Percentiles rank a stretch among this genome's conserved stretches.
Evolutionary conservation across 2,797 vertebrate genomes (phyloP).

Genomic region (Rhinichthys osculus): DNA sequence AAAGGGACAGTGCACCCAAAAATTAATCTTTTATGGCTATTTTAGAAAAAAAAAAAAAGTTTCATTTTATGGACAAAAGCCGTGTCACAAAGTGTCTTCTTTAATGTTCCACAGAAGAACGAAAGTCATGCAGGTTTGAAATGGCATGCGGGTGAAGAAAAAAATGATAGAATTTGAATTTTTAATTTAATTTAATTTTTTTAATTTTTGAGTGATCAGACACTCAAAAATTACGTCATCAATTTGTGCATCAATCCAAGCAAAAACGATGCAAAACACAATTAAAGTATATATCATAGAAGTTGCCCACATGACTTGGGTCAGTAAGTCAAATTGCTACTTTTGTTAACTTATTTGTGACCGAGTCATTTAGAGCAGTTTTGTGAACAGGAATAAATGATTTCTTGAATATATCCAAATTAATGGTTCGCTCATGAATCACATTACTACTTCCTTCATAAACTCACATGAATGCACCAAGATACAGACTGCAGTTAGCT

Average conservation of each 20-base stretch:
- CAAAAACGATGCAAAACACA: too few species aligned
- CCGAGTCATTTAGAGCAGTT: not conserved
- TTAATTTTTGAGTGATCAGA: not conserved
- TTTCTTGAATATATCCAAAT: not conserved
- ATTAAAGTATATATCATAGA: too few species aligned
- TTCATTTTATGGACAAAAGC: not conserved
- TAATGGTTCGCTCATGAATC: not conserved
- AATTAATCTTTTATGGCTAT: not conserved
- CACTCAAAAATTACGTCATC: too few species aligned
- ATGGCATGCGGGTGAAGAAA: not conserved
- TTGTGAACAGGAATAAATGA: not conserved
- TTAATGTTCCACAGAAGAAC: not conserved
- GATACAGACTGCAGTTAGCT: not conserved
- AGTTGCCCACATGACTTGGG: too few species aligned
- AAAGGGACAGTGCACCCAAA: not conserved
- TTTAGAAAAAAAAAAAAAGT: not conserved
- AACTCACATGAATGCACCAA: not conserved
- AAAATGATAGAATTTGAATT: accelerated
- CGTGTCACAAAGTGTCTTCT: not conserved
- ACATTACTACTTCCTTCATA: not conserved
- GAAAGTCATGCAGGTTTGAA: not conserved
- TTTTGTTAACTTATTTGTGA: too few species aligned
- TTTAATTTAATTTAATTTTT: too few species aligned
- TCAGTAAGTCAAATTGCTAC: too few species aligned
- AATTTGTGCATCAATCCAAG: too few species aligned